Evolutionary conservation across 2,113 vertebrate species (phyloP).

Genomic region (Sylvilagus bachmani): DNA sequence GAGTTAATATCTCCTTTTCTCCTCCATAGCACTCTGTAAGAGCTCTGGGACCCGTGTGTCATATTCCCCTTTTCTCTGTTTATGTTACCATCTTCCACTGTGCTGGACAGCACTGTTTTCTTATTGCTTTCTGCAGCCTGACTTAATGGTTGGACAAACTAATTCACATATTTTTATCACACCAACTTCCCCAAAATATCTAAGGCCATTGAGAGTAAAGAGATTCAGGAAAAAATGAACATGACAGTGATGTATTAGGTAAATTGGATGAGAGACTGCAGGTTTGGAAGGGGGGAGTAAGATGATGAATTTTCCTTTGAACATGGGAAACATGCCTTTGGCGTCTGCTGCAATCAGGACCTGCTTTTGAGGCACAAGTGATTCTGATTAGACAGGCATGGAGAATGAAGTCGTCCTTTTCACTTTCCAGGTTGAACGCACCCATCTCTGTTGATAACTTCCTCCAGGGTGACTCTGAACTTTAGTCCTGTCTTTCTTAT

Average conservation of each 20-base stretch:
- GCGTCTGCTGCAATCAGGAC: conserved; percentile 54
- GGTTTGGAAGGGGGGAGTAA: conserved; percentile 30
- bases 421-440: conserved; percentile 39
- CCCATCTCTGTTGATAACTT: conserved; percentile 68
- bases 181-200: conserved; percentile 27
- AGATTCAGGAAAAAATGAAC: conserved; percentile 28
- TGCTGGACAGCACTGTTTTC: not conserved
- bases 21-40: not conserved
- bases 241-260: conserved; percentile 56
- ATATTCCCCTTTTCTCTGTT: not conserved
- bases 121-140: not conserved
- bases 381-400: conserved; percentile 70
- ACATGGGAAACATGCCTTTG: conserved; percentile 66
- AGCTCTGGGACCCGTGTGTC: not conserved
- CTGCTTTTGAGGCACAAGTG: conserved; percentile 61
- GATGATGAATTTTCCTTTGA: conserved; percentile 71
- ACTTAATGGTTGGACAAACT: not conserved
- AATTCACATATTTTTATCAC: conserved; percentile 41
- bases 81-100: accelerated
- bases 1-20: not conserved
- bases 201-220: conserved; percentile 3
- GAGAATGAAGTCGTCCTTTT: conserved; percentile 69
- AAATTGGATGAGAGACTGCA: conserved; percentile 55
- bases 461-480: conserved; percentile 63
- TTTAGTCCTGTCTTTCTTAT: conserved; percentile 54